Conservation (phyloP, 2,888 invertebrate species). For the Eristalis intricaria region DNA sequence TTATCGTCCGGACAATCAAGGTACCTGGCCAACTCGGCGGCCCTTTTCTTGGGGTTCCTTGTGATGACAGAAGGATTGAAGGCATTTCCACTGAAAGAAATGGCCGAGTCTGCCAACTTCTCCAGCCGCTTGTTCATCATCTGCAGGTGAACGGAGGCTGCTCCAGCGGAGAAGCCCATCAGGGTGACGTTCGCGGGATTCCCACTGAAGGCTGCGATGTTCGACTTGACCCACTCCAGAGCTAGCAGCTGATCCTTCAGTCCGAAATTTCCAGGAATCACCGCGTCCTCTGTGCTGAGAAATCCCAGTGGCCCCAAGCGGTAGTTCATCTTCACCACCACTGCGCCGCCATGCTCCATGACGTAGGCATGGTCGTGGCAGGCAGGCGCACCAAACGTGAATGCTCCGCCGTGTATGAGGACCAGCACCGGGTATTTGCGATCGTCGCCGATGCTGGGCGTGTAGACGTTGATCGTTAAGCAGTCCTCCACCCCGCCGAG, state of each 20-base stretch:
- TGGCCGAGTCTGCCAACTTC: slow-evolving; percentile 68
- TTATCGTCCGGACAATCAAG: slow-evolving; percentile 85
- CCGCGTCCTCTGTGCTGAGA: slow-evolving; percentile 87
- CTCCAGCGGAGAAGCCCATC: slow-evolving; percentile 88
- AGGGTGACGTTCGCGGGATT: slow-evolving; percentile 87
- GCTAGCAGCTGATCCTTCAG: slow-evolving; percentile 89
- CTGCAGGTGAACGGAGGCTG: slow-evolving; percentile 88
- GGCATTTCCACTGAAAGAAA: slow-evolving; percentile 87
- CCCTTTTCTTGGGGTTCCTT: slow-evolving; percentile 83
- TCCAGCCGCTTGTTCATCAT: slow-evolving; percentile 83
- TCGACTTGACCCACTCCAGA: slow-evolving; percentile 86
- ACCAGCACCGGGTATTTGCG: slow-evolving; percentile 85
- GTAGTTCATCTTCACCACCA: slow-evolving; percentile 87
- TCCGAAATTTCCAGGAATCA: slow-evolving; percentile 87
- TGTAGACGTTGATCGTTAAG: slow-evolving; percentile 85
- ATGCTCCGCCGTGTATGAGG: slow-evolving; percentile 87
- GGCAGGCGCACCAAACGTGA: slow-evolving; percentile 84
- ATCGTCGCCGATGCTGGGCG: slow-evolving; percentile 81
- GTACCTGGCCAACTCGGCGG: slow-evolving; percentile 83
- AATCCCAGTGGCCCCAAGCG: slow-evolving; percentile 89
- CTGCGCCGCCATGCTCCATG: slow-evolving; percentile 84
- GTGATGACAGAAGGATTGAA: slow-evolving; percentile 85
- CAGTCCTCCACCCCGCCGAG: slow-evolving; percentile 86
- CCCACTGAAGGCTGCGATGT: slow-evolving; percentile 88
- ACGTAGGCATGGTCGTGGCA: slow-evolving; percentile 83